Conservation (phyloP, 92 coral and sea anemone genomes). For the Siderastrea radians region DNA sequence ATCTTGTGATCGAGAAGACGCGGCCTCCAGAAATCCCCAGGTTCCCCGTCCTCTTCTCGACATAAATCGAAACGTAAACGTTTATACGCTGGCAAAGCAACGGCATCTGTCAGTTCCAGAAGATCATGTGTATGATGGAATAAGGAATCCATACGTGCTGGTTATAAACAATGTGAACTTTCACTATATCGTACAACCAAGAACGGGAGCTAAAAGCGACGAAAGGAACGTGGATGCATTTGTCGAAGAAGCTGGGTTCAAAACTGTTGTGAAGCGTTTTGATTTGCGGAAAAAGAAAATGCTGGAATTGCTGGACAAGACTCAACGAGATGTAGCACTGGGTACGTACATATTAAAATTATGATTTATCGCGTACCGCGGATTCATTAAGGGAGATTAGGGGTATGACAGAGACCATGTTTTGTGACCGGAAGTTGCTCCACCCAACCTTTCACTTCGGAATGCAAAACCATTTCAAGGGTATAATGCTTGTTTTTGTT, state of each 20-base stretch:
- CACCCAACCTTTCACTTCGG: background rate
- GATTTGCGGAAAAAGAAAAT: slow-evolving; percentile 62
- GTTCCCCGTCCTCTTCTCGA: background rate
- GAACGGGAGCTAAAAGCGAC: slow-evolving; percentile 87
- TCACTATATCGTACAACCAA: slow-evolving; percentile 41
- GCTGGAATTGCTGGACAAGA: slow-evolving; percentile 60
- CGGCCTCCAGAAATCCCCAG: background rate
- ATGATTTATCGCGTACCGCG: background rate
- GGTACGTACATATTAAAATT: slow-evolving; percentile 30
- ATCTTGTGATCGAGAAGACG: background rate
- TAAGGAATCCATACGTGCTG: slow-evolving; percentile 84
- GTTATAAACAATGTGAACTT: slow-evolving; percentile 90
- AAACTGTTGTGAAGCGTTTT: slow-evolving; percentile 28
- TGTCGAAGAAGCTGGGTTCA: slow-evolving; percentile 72
- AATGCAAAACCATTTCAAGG: too few species aligned
- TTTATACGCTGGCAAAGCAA: background rate
- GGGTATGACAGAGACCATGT: background rate
- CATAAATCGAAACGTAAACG: background rate
- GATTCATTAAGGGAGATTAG: background rate
- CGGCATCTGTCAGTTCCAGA: background rate
- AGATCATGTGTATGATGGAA: slow-evolving; percentile 71
- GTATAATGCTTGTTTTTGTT: too few species aligned
- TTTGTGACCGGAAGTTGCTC: slow-evolving; percentile 6
- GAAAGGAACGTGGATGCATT: slow-evolving; percentile 64
- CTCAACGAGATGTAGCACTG: slow-evolving; percentile 36